phyloP scores from a whole-genome alignment of 2,113 vertebrate species.

The Hepsetus odoe region DNA sequence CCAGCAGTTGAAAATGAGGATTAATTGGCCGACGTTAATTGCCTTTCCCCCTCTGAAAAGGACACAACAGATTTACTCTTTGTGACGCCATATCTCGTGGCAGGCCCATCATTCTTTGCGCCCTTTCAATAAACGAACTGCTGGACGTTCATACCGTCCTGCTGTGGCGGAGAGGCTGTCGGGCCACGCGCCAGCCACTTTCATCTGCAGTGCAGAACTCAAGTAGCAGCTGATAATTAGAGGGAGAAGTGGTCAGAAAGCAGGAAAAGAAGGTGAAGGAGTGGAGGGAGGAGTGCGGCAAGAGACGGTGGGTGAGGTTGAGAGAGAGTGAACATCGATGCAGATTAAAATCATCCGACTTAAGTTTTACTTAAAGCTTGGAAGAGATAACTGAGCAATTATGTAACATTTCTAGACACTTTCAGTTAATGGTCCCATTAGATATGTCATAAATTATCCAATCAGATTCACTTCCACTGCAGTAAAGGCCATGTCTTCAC shows the following conservation, averaged over 20 bases:
- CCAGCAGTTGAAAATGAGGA: constrained; percentile 46
- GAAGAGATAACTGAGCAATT: too few relatives aligned
- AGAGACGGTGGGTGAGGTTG: background rate
- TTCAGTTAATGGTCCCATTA: too few relatives aligned
- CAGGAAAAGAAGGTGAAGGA: constrained; percentile 34
- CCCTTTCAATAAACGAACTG: constrained; percentile 43
- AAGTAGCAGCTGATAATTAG: constrained; percentile 39
- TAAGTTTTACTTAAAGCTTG: too few relatives aligned
- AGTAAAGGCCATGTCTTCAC: too few relatives aligned
- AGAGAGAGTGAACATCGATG: background rate
- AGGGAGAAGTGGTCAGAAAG: constrained; percentile 22
- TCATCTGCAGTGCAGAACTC: constrained; percentile 21
- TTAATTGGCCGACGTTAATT: constrained; percentile 49
- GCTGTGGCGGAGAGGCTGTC: background rate
- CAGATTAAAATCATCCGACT: too few relatives aligned
- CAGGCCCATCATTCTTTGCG: constrained; percentile 38
- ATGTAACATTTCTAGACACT: too few relatives aligned
- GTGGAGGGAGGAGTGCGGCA: background rate
- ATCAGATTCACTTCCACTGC: too few relatives aligned
- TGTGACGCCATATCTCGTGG: constrained; percentile 28
- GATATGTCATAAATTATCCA: too few relatives aligned
- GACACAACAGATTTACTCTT: constrained; percentile 42
- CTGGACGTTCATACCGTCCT: too few relatives aligned
- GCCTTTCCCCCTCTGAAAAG: constrained; percentile 45
- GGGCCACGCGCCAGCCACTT: constrained; percentile 8